Base-by-base conservation (phyloP, 2,113 vertebrate species). In the Cyprinodon brontotheroides region DNA sequence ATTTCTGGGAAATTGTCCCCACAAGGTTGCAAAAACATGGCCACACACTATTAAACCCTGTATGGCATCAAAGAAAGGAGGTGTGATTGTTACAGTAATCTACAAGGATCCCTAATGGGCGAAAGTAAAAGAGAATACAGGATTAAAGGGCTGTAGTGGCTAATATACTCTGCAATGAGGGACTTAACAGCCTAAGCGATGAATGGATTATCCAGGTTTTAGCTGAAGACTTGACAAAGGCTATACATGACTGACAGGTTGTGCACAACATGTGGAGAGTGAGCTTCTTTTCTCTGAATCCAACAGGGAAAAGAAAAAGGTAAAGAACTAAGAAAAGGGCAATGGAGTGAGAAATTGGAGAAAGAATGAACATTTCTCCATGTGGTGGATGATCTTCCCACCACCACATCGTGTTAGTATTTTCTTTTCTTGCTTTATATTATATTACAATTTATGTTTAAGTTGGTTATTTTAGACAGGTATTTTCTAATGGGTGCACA, bases 31-130 rank as follows among this genome's bases (percentile, higher is more conserved):
- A 29, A 29, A 29, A 1, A 29, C 29, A 29, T 29, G 29, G 29
- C 29, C 68, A 68, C 75, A 67, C 69, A 48, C 77, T 81, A 74
- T 89, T 89, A 90, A 93, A 89, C 89, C 92, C 75, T 15, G 2
- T 65, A 87, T 81, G 80, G 68, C 89, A 90, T 90, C 89, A 92
- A 86, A 91, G 89, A 68, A 70, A 83, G 81, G 86, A 82, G 75
- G 86, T 86, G 80, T 86, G 86, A 93, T 92, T 92, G 90, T 93
- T 92, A 89, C 87, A 81, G 86, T 93, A 92, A 91, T 91, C 89
- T 88, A 72, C 64, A 1, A 71, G 90, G 88, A 87, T 82, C 82
- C 87, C 66, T 91, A 91, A 91, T 90, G 85, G 90, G 78, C 70
- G 47, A 85, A 89, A 90, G 90, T 89, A 88, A 90, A 93, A 85